Conservation (phyloP, 2,113 vertebrate species). For the Antennarius striatus region DNA sequence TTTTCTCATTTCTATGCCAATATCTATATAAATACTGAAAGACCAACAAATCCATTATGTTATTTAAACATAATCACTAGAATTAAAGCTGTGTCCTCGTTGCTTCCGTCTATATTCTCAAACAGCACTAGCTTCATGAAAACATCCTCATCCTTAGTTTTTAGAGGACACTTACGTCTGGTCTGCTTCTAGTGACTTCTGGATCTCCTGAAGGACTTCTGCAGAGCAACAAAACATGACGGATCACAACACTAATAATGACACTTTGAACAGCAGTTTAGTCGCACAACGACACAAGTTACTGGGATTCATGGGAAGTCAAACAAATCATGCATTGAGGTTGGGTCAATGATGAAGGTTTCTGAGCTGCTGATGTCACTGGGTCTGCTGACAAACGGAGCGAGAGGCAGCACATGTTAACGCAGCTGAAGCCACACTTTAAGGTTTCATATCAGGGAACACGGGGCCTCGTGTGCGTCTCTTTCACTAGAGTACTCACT, state of each 20-base stretch:
- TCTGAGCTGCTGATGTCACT: not conserved
- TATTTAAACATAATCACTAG: too few relatives aligned
- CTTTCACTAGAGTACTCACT: conserved; percentile 82
- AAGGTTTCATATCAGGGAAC: not conserved
- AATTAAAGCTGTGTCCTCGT: too few relatives aligned
- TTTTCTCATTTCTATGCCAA: too few relatives aligned
- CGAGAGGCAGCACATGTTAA: conserved; percentile 3
- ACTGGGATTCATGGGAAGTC: not conserved
- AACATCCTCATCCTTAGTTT: too few relatives aligned
- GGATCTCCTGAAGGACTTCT: conserved; percentile 96
- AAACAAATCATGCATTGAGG: conserved; percentile 10
- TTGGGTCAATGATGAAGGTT: not conserved
- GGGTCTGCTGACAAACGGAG: not conserved
- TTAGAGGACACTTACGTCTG: conserved; percentile 83
- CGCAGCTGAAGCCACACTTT: conserved; percentile 17
- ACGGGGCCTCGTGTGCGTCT: not conserved
- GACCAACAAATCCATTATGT: too few relatives aligned
- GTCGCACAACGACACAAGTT: not conserved
- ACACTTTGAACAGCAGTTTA: not conserved
- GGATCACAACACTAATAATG: not conserved
- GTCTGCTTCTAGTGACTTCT: conserved; percentile 91
- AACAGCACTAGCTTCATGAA: not conserved
- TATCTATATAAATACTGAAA: too few relatives aligned
- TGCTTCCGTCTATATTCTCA: too few relatives aligned
- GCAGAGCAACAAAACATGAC: conserved; percentile 31